These are phyloP conservation scores for Plebejus anna DNA, from an alignment of 2,888 invertebrate species.

Conservation along the genomic window DNA sequence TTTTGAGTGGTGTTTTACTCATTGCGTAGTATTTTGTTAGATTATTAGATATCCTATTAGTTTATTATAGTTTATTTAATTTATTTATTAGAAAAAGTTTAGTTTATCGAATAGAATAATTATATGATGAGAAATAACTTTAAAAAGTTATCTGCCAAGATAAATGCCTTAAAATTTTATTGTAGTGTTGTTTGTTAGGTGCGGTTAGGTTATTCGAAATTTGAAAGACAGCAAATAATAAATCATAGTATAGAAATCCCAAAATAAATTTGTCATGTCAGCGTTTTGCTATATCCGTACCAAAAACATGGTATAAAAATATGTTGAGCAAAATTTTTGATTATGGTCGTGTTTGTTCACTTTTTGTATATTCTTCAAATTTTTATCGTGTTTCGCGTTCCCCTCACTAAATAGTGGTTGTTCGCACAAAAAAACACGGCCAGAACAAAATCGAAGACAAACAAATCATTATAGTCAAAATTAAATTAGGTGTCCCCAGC, in stretches of 20 bases:
- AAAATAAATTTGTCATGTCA: neutral
- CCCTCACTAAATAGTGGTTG: neutral
- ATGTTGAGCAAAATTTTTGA: neutral
- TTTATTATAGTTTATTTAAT: slow-evolving; percentile 14
- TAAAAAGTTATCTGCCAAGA: slow-evolving; percentile 22
- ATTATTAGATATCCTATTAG: neutral
- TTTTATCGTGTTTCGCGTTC: neutral
- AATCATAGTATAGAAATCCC: neutral
- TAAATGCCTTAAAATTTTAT: slow-evolving; percentile 25
- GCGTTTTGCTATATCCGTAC: neutral
- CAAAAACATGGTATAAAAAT: neutral
- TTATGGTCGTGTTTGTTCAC: neutral
- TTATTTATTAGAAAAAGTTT: slow-evolving; percentile 2
- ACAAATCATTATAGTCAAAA: neutral
- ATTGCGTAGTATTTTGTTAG: neutral
- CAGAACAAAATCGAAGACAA: neutral
- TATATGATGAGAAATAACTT: slow-evolving; percentile 21
- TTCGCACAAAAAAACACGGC: slow-evolving; percentile 4
- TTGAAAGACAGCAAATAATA: neutral
- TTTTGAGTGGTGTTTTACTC: slow-evolving; percentile 7
- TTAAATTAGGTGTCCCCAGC: too few relatives aligned
- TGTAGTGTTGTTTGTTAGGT: slow-evolving; percentile 10
- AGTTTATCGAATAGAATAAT: slow-evolving; percentile 21
- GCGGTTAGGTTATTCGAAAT: neutral
- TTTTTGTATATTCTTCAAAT: neutral